Percentiles rank a stretch among this genome's conserved stretches.
phyloP scores from a whole-genome alignment of 64 coral and sea anemone genomes.

The Montipora capricornis region DNA sequence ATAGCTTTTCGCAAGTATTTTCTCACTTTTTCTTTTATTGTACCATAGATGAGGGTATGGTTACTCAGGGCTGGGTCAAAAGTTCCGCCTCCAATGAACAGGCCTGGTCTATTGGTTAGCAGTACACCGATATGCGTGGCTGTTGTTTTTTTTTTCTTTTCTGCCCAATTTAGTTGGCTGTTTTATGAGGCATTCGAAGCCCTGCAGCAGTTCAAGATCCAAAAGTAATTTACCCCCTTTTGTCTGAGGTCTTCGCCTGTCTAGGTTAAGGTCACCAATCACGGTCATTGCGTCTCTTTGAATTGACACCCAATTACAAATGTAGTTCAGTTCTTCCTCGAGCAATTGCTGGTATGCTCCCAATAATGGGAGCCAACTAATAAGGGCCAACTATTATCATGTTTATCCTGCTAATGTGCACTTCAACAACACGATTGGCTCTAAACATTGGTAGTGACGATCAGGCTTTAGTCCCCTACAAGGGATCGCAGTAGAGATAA shows the following conservation, averaged over 20 bases:
- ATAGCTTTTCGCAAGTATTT: too few relatives aligned
- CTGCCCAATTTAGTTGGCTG: slow-evolving; percentile 44
- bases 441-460: slow-evolving; percentile 8
- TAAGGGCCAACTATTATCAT: slow-evolving; percentile 29
- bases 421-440: slow-evolving; percentile 32
- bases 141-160: slow-evolving; percentile 24
- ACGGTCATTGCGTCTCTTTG: slow-evolving; percentile 23
- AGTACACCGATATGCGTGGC: slow-evolving; percentile 54
- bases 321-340: not conserved
- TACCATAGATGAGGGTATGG: not conserved
- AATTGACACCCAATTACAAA: slow-evolving; percentile 3
- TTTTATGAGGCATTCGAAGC: slow-evolving; percentile 41
- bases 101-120: slow-evolving; percentile 61
- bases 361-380: not conserved
- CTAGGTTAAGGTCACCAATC: slow-evolving; percentile 16
- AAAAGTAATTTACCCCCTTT: slow-evolving; percentile 39
- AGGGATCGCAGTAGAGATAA: slow-evolving; percentile 20
- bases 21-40: too few relatives aligned
- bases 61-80: slow-evolving; percentile 36
- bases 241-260: not conserved
- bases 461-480: slow-evolving; percentile 19
- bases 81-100: slow-evolving; percentile 34
- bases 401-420: not conserved
- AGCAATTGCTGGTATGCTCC: not conserved
- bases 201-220: slow-evolving; percentile 18